phyloP scores from a whole-genome alignment of 1,140 invertebrate species.

The Helicoverpa armigera region DNA sequence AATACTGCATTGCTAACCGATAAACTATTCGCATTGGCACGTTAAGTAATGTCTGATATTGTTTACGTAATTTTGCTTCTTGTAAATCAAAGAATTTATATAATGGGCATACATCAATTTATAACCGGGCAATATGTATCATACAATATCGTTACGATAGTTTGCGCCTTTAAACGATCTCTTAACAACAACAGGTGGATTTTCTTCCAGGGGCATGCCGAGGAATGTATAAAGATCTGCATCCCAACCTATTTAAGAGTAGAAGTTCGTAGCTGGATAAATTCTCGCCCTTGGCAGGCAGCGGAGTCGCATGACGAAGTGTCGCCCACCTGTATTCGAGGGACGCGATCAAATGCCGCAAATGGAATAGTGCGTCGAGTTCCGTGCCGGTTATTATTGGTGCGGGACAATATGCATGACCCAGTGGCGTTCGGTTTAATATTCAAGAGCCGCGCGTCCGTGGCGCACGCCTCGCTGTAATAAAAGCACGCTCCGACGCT shows the following conservation, averaged over 20 bases:
- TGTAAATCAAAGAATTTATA: not conserved
- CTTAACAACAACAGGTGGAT: too few species aligned
- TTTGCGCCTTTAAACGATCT: too few species aligned
- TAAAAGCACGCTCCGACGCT: constrained; percentile 85
- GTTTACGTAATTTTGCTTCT: not conserved
- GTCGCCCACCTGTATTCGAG: constrained; percentile 4
- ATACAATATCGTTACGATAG: too few species aligned
- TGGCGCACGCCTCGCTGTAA: constrained; percentile 78
- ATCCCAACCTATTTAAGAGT: not conserved
- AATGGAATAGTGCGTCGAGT: constrained; percentile 67
- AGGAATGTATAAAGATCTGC: not conserved
- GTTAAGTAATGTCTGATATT: constrained; percentile 56
- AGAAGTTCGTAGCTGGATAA: not conserved
- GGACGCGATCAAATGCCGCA: constrained; percentile 24
- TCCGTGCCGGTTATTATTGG: constrained; percentile 57
- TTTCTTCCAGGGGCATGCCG: too few species aligned
- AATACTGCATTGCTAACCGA: constrained; percentile 51
- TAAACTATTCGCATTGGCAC: constrained; percentile 55
- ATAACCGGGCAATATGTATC: too few species aligned
- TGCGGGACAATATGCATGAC: constrained; percentile 79
- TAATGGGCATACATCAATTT: too few species aligned
- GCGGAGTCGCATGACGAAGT: not conserved
- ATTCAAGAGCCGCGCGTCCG: constrained; percentile 78
- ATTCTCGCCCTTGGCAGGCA: too few species aligned
- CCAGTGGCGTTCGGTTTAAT: constrained; percentile 77